Evolutionary conservation across 35 echinoderm and acorn worm genomes (phyloP), one percentile per base, ranked within the genome.

Genomic region (Apostichopus japonicus): DNA sequence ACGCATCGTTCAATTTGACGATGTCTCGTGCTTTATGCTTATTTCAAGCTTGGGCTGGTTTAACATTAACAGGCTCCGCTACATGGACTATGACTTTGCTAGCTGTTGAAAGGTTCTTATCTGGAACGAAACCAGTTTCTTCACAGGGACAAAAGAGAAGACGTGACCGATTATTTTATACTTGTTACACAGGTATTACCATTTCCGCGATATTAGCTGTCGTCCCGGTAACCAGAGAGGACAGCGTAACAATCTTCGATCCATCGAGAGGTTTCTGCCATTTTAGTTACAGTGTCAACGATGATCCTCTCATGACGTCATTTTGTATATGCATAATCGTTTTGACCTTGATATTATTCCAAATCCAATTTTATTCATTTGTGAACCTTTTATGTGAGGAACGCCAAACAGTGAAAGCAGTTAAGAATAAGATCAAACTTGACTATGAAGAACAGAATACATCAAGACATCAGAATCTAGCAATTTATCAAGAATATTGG

Each of bases 251-350:
- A 11, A 83, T 55, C 6, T 58, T 76, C 80, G 95, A 87, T 79
- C 67, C 81, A 51, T 65, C 92, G 5, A 17, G 76, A 25, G 92
- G 92, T 56, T 92, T 86, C 72, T 96, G 95, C 55, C 90, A 96
- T 79, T 92, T 96, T 76, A 76, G 92, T 80, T 94, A 87, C 55
- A 82, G 5, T 83, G 19, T 83, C 11, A 56, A 79, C 53, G 25
- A 59, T 23, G 23, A 92, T 77, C 13, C 76, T 1, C 0, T 44
- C 25, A 22, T 79, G 80, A 76, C 90, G 80, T 58, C 88, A 5
- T 88, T 94, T 53, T 44, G 58, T 52, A 23, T 86, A 88, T 52
- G 17, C 83, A 15, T 92, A 23, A 25, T 94, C 27, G 14, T 94
- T 16, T 11, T 87, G 73, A 75, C 78, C 16, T 92, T 92, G 72